Conservation (phyloP, 2,888 invertebrate genomes). For the Hypomecis punctinalis region DNA sequence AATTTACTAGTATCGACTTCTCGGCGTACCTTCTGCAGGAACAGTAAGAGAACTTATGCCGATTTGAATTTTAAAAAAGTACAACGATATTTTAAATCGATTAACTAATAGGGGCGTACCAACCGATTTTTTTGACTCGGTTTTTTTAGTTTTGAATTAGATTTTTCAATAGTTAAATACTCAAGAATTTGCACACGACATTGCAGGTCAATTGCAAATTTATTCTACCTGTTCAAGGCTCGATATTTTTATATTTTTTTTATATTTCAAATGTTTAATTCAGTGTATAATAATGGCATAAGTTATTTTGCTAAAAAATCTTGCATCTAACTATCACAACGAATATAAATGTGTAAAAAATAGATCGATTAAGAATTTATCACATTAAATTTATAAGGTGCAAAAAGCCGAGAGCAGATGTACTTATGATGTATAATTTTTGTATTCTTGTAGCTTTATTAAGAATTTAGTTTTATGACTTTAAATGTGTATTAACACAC, state of each 20-base stretch:
- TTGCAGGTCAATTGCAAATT: too few relatives aligned
- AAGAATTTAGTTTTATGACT: constrained; percentile 57
- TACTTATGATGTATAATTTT: constrained; percentile 56
- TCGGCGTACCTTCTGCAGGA: constrained; percentile 55
- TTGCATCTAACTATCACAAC: neutral
- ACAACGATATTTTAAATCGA: too few relatives aligned
- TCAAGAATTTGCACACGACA: too few relatives aligned
- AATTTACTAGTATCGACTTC: constrained; percentile 71
- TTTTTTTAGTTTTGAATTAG: too few relatives aligned
- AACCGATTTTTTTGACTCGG: too few relatives aligned
- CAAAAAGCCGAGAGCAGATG: constrained; percentile 26
- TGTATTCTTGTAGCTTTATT: constrained; percentile 79
- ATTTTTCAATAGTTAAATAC: too few relatives aligned
- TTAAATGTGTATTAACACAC: constrained; percentile 81
- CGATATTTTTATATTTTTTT: too few relatives aligned
- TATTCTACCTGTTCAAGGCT: too few relatives aligned
- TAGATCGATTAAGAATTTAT: constrained; percentile 1
- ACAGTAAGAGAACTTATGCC: constrained; percentile 26
- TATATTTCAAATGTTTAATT: neutral
- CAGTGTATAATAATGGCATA: neutral
- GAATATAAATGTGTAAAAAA: neutral
- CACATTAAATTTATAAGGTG: constrained; percentile 31
- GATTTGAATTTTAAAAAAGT: neutral
- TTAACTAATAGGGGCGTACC: too few relatives aligned
- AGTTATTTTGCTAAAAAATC: constrained; percentile 6